Conservation (phyloP, 2,888 invertebrate species). For the Drosophila yooni region DNA sequence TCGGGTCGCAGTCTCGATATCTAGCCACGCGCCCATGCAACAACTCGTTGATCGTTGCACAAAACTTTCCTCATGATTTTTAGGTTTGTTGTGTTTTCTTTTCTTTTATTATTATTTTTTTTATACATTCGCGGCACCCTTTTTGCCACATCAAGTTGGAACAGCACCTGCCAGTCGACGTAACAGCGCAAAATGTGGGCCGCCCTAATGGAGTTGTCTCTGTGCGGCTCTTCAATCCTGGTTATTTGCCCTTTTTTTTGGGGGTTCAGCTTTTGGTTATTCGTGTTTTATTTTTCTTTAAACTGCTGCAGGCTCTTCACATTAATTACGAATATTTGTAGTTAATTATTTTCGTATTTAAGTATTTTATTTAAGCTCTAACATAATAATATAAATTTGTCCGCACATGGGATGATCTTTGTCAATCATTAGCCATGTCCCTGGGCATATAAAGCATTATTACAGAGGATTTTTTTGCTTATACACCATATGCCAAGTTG, state of each 20-base stretch:
- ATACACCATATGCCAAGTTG: not conserved
- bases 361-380: constrained; percentile 58
- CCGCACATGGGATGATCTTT: constrained; percentile 19
- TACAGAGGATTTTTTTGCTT: constrained; percentile 9
- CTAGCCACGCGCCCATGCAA: constrained; percentile 57
- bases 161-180: constrained; percentile 62
- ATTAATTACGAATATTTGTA: constrained; percentile 49
- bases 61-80: constrained; percentile 71
- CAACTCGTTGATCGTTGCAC: constrained; percentile 25
- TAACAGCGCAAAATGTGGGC: constrained; percentile 63
- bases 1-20: constrained; percentile 13
- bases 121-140: constrained; percentile 27
- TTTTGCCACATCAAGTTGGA: constrained; percentile 33
- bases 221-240: constrained; percentile 36
- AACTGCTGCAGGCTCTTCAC: constrained; percentile 40
- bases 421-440: constrained; percentile 37
- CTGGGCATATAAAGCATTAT: constrained; percentile 12
- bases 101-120: constrained; percentile 14
- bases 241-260: constrained; percentile 17
- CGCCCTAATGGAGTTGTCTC: constrained; percentile 77
- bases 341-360: constrained; percentile 67
- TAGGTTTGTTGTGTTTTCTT: constrained; percentile 2
- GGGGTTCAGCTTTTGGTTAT: constrained; percentile 18
- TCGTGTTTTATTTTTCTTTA: constrained; percentile 22
- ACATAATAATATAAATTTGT: constrained; percentile 35